phyloP scores from a whole-genome alignment of 2,113 vertebrate species.

The Rafetus swinhoei region DNA sequence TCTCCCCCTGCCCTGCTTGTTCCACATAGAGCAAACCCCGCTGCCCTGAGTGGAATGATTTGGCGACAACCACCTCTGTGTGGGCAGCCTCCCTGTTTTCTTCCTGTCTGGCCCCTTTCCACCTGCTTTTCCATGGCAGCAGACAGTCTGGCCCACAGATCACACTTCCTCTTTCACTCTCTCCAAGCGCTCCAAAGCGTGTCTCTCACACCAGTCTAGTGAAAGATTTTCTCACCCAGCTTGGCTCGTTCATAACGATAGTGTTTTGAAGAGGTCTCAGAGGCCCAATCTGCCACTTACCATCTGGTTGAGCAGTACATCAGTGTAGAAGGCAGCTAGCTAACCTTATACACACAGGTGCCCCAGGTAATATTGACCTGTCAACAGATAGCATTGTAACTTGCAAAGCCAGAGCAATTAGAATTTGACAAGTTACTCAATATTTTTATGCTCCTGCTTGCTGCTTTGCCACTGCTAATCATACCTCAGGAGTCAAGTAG shows the following conservation, averaged over 20 bases:
- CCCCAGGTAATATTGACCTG: background rate
- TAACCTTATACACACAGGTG: background rate
- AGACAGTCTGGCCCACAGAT: background rate
- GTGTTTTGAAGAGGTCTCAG: background rate
- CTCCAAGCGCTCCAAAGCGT: too few relatives aligned
- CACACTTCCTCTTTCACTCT: background rate
- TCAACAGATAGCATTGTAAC: background rate
- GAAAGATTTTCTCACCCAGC: background rate
- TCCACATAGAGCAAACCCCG: background rate
- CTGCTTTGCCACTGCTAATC: background rate
- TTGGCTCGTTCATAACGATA: background rate
- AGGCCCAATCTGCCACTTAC: background rate
- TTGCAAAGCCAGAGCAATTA: background rate
- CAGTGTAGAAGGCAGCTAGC: background rate
- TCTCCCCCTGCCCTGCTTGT: background rate
- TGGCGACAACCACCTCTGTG: background rate
- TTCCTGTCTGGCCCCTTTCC: background rate
- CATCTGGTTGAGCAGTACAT: background rate
- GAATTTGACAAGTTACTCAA: background rate
- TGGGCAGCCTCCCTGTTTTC: background rate
- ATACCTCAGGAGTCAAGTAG: background rate
- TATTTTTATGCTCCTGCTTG: background rate
- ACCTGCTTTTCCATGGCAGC: background rate
- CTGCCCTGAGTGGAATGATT: background rate
- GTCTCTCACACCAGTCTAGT: background rate